Evolutionary conservation across 2,888 invertebrate species (phyloP).

Genomic region (Toxonevra muliebris): DNA sequence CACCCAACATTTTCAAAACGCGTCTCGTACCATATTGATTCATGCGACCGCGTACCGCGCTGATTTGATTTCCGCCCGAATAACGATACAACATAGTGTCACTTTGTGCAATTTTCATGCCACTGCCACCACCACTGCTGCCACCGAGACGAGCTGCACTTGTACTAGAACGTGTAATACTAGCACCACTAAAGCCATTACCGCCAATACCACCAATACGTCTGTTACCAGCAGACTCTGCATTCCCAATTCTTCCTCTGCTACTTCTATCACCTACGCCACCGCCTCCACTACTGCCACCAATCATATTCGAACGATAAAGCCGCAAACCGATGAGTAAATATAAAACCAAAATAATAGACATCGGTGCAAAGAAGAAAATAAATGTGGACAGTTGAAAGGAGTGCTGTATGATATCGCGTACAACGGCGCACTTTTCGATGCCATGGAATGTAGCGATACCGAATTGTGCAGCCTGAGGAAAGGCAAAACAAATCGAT

Average conservation of each 20-base stretch:
- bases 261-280: constrained; percentile 46
- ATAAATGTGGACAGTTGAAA: constrained; percentile 74
- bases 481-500: constrained; percentile 77
- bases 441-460: constrained; percentile 63
- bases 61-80: constrained; percentile 66
- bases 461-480: constrained; percentile 84
- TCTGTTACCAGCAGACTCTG: constrained; percentile 66
- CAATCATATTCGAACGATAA: constrained; percentile 66
- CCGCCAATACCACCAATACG: constrained; percentile 18
- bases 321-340: constrained; percentile 78
- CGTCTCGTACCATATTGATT: constrained; percentile 72
- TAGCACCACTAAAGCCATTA: constrained; percentile 12
- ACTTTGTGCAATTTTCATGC: constrained; percentile 49
- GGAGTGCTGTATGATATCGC: constrained; percentile 66
- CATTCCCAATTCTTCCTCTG: constrained; percentile 58
- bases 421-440: constrained; percentile 58
- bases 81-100: constrained; percentile 57
- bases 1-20: constrained; percentile 81
- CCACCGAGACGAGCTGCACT: constrained; percentile 19
- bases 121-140: constrained; percentile 32
- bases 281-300: constrained; percentile 51
- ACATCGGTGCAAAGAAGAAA: constrained; percentile 90
- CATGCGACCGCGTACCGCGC: constrained; percentile 66
- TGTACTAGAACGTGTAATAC: neutral
- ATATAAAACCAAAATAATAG: constrained; percentile 84